Conservation (phyloP, 2,888 invertebrate genomes). For the Rugalucina vietnamica region DNA sequence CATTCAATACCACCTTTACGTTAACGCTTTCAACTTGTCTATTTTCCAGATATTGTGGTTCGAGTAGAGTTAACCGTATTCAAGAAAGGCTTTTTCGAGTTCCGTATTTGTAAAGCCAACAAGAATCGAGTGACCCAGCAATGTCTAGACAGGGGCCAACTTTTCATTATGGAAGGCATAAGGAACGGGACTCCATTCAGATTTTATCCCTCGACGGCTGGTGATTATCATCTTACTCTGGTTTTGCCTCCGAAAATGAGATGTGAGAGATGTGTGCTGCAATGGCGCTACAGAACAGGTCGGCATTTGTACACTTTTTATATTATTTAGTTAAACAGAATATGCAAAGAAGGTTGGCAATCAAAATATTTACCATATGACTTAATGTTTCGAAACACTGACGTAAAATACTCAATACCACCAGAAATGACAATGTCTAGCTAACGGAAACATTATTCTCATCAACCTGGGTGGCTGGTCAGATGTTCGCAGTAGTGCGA, state of each 20-base stretch:
- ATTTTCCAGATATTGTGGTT: conserved; percentile 46
- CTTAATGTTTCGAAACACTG: too few species aligned
- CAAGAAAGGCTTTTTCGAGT: conserved; percentile 58
- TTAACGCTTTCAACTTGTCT: background rate
- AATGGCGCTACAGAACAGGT: conserved; percentile 64
- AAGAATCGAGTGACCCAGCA: conserved; percentile 47
- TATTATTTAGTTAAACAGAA: too few species aligned
- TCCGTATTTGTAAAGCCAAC: conserved; percentile 51
- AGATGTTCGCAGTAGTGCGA: too few species aligned
- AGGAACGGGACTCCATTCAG: conserved; percentile 50
- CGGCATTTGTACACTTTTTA: too few species aligned
- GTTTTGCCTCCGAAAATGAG: conserved; percentile 51
- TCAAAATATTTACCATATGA: too few species aligned
- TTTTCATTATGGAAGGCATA: conserved; percentile 59
- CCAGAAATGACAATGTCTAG: too few species aligned
- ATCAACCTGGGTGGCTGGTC: too few species aligned
- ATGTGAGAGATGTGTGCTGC: conserved; percentile 58
- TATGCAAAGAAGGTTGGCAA: too few species aligned
- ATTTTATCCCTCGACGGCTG: conserved; percentile 54
- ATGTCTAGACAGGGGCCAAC: conserved; percentile 50
- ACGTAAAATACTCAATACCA: too few species aligned
- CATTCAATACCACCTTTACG: too few species aligned
- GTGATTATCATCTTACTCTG: conserved; percentile 55
- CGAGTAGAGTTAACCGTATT: conserved; percentile 50
- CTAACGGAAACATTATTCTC: too few species aligned